phyloP scores from a whole-genome alignment of 2,113 vertebrate species.

The Leptodactylus fuscus region DNA sequence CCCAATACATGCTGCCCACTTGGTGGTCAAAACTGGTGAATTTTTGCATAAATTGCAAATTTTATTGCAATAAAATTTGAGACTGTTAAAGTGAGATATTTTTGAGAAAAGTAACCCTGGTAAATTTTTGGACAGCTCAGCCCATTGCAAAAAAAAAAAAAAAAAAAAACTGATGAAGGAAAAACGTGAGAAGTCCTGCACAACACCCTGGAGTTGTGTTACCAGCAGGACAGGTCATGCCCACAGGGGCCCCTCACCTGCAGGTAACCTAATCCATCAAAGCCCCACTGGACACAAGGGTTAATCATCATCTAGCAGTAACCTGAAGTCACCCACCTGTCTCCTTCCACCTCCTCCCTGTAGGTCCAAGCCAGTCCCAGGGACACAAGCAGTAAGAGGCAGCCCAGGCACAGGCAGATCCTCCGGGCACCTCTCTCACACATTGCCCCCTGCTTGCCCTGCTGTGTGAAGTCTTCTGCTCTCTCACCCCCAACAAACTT shows the following conservation, averaged over 20 bases:
- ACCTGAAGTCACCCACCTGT: constrained; percentile 75
- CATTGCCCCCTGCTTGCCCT: constrained; percentile 46
- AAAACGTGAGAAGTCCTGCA: background rate
- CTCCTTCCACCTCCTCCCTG: constrained; percentile 79
- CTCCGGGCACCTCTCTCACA: constrained; percentile 63
- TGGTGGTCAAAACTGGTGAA: no score
- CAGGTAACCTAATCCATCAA: background rate
- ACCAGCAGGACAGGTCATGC: constrained; percentile 16
- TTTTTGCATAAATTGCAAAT: no score
- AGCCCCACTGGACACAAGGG: background rate
- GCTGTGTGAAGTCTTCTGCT: constrained; percentile 19
- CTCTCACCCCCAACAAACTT: background rate
- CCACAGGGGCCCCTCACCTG: constrained; percentile 39
- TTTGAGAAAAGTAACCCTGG: background rate
- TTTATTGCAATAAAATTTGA: no score
- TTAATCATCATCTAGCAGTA: background rate
- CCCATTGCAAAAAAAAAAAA: background rate
- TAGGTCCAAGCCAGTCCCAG: constrained; percentile 84
- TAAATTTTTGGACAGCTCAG: background rate
- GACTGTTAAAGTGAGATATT: no score
- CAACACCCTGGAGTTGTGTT: background rate
- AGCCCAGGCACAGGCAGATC: constrained; percentile 68
- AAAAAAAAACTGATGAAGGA: background rate
- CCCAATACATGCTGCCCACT: no score
- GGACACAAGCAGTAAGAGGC: constrained; percentile 76